Evolutionary conservation across 2,888 invertebrate genomes (phyloP).

Genomic region (Nowickia ferox): DNA sequence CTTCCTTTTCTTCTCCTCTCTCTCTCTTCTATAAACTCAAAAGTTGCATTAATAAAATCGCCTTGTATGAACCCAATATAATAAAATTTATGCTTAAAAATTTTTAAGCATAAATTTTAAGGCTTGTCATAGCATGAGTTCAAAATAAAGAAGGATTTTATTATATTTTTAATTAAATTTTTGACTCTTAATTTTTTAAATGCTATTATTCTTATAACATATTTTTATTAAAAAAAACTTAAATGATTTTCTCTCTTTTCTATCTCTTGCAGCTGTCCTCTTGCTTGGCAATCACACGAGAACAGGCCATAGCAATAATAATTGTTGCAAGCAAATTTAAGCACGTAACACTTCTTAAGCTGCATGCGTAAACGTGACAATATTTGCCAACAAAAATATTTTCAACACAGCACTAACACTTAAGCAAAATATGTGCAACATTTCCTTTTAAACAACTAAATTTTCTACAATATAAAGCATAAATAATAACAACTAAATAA

Average conservation of each 20-base stretch:
- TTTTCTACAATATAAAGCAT: slow-evolving; percentile 45
- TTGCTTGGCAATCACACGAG: not conserved
- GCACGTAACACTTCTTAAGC: slow-evolving; percentile 53
- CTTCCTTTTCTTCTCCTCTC: too few species aligned
- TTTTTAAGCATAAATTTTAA: too few species aligned
- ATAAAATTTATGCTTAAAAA: too few species aligned
- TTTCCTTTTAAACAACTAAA: slow-evolving; percentile 38
- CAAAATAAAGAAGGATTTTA: too few species aligned
- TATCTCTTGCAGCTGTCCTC: slow-evolving; percentile 29
- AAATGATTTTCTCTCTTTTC: not conserved
- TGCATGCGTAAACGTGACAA: slow-evolving; percentile 65
- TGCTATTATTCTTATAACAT: not conserved
- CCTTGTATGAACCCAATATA: too few species aligned
- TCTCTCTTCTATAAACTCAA: too few species aligned
- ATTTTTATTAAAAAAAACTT: not conserved
- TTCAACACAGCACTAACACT: slow-evolving; percentile 7
- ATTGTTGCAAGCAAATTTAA: slow-evolving; percentile 61
- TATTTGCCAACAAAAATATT: slow-evolving; percentile 45
- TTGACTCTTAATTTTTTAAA: not conserved
- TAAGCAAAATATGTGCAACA: slow-evolving; percentile 11
- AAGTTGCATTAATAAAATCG: too few species aligned
- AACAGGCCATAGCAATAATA: slow-evolving; percentile 36
- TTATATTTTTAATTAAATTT: not conserved
- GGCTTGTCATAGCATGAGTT: too few species aligned
- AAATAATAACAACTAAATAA: slow-evolving; percentile 69